Evolutionary conservation across 1,140 invertebrate genomes (phyloP), one percentile per base, ranked within the genome.

Genomic region (Ceratina calcarata): DNA sequence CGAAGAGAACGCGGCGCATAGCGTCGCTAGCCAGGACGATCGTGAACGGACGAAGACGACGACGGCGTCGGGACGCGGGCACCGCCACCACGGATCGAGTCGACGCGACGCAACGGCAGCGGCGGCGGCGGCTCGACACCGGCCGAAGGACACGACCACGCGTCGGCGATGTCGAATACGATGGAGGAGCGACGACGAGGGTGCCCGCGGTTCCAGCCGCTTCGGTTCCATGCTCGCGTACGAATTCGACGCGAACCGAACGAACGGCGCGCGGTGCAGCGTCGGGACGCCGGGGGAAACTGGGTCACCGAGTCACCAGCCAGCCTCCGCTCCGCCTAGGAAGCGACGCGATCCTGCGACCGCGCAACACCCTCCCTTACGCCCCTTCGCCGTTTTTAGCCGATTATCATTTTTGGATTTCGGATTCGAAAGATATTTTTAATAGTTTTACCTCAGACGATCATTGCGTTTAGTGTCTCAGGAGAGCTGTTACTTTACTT

Each of bases 1-100:
- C 80, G 57, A 88, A 76, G 32, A 88, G 73, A 20, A 88, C 83
- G 71, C 88, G 88, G 57, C 85, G 83, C 88, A 89, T 88, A 60
- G 55, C 75, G 68, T 27, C 55, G 62, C 74, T 51, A 64, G 32
- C 4, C 24, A 55, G 73, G 53, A 32, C 66, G 57, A 37, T 15
- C 51, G 64, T 65, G 15, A 16, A 65, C 62, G 64, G 16, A 20
- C 18, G 24, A 32, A 32, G 27, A 22, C 55, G 55, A 10, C 37
- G 37, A 45, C 6, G 45, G 22, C 12, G 65, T 49, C 32, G 60
- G 27, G 20, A 65, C 60, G 45, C 49, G 27, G 49, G 18, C 51
- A 62, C 32, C 37, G 37, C 22, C 53, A n/a, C 16, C 65, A 27
- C 15, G 37, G 64, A 27, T 20, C 61, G 78, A 53, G 37, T 51